Evolutionary conservation across 2,797 vertebrate species (phyloP), one percentile per base, ranked within the genome.

Genomic region (Botia almorhae): DNA sequence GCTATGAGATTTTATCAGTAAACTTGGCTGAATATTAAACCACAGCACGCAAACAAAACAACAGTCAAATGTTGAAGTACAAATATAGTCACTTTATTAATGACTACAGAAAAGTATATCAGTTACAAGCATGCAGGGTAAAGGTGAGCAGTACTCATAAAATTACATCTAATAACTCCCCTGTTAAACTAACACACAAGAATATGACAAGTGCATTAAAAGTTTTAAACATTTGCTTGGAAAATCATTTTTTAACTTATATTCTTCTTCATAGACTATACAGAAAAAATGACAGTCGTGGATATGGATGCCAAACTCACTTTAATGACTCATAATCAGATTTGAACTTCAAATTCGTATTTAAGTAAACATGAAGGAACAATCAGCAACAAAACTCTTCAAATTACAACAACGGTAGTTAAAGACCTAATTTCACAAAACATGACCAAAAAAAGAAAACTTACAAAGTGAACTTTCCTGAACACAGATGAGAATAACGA

Each of bases 21-120:
- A 23, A 2, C 11, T 58, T 23, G 3, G 33, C 13, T 2, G 6
- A 48, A 17, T 39, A 23, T 12, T 21, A 82, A 85, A 56, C 4
- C 29, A 72, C 60, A 16, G 17, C n/a, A 63, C 4, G 13, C 17
- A 75, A 71, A 61, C 72, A 33, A 77, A 74, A 74, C 39, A 75
- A 77, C 58, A 67, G 19, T 71, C 26, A 63, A 78, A 78, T 74
- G 65, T 29, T 87, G 69, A 50, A 89, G 81, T 94, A 94, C 91
- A 95, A 95, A 95, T 87, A 88, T 92, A 93, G 93, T 88, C 93
- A 93, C 94, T 95, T 94, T 94, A 95, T 94, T 95, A 92, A 94
- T 91, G 93, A 94, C 93, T 91, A 89, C 89, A 93, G 91, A 91
- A 92, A 93, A 88, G 88, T 88, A 90, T 87, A 93, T 92, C 90